phyloP scores from a whole-genome alignment of 2,797 vertebrate species.

The Eulemur mongoz region DNA sequence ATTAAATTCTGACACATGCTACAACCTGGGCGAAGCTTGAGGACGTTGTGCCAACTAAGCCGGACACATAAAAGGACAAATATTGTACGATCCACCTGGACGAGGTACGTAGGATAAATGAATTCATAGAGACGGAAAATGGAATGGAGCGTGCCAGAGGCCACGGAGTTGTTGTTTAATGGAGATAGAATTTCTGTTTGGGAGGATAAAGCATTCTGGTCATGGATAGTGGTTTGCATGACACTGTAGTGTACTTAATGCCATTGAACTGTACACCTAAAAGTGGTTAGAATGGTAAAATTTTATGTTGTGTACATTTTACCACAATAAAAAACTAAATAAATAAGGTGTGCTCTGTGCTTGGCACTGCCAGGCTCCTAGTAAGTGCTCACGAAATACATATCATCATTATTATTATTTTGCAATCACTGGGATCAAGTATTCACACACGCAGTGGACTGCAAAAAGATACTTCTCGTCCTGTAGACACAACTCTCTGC shows the following conservation, averaged over 20 bases:
- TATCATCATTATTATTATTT: background rate
- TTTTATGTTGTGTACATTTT: background rate
- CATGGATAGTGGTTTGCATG: background rate
- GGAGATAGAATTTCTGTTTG: background rate
- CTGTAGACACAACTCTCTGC: rapidly evolving
- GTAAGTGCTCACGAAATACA: background rate
- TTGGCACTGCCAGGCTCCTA: background rate
- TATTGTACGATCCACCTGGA: rapidly evolving
- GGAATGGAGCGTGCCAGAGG: background rate
- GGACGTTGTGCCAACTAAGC: background rate
- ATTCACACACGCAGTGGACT: background rate
- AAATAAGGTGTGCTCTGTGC: background rate
- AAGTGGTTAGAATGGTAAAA: background rate
- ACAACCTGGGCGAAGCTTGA: background rate
- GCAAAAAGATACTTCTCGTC: background rate
- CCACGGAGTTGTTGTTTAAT: too few species aligned
- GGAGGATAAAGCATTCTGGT: background rate
- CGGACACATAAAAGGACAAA: background rate
- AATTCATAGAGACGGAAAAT: background rate
- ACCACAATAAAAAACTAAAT: background rate
- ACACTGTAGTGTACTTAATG: rapidly evolving
- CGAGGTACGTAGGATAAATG: background rate
- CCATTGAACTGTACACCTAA: too few species aligned
- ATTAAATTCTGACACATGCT: background rate
- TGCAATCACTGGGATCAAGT: background rate